phyloP scores from a whole-genome alignment of 2,888 invertebrate species.

The Zaprionus lineosus region DNA sequence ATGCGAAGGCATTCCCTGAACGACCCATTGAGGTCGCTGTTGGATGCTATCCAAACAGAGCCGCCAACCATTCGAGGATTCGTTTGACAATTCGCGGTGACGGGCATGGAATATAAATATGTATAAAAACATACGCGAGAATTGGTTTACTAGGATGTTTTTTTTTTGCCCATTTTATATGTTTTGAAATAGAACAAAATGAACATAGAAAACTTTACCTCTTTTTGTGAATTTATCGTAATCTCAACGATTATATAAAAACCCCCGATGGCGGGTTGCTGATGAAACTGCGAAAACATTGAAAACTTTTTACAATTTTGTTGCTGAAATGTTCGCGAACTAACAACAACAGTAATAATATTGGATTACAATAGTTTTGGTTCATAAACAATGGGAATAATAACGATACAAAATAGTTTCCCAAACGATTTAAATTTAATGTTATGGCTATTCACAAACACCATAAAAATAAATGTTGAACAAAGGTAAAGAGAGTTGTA shows the following conservation, averaged over 20 bases:
- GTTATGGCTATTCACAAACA: no score
- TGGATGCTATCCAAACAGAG: neutral
- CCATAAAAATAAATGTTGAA: no score
- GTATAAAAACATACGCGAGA: conserved; percentile 47
- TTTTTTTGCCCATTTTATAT: conserved; percentile 28
- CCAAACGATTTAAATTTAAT: no score
- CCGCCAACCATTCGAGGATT: conserved; percentile 9
- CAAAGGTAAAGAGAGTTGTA: no score
- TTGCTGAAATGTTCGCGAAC: neutral
- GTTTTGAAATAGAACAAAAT: conserved; percentile 44
- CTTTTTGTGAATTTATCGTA: conserved; percentile 18
- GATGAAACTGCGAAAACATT: neutral
- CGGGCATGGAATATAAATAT: conserved; percentile 61
- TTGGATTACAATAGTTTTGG: conserved; percentile 1
- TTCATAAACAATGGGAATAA: neutral
- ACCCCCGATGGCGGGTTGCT: conserved; percentile 11
- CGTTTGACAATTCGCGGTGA: conserved; percentile 24
- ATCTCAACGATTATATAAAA: conserved; percentile 7
- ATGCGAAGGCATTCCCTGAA: conserved; percentile 42
- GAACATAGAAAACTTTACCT: conserved; percentile 32
- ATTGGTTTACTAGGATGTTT: conserved; percentile 23
- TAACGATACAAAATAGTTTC: neutral
- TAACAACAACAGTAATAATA: neutral
- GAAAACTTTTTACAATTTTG: neutral
- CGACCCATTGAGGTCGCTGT: conserved; percentile 11